Percentiles rank a stretch among this genome's conserved stretches.
Conservation (phyloP, 2,797 vertebrate species). For the Hoplostethus atlanticus region DNA sequence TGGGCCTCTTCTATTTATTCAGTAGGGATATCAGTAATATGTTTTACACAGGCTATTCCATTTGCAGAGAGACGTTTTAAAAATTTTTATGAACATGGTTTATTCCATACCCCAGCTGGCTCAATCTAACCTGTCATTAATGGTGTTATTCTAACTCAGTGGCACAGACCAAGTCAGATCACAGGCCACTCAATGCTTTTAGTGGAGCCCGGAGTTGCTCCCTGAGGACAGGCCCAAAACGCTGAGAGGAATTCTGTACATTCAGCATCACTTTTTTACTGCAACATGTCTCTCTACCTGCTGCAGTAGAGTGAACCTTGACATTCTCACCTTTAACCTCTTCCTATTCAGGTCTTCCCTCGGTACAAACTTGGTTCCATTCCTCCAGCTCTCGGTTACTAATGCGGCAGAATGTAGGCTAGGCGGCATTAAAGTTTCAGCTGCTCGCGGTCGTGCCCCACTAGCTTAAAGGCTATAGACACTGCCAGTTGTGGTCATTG, state of each 20-base stretch:
- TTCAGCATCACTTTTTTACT: background rate
- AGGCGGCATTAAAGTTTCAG: constrained; percentile 23
- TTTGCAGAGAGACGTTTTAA: constrained; percentile 22
- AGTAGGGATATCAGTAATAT: constrained; percentile 22
- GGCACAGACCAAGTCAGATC: constrained; percentile 4
- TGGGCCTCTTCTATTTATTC: background rate
- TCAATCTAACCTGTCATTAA: constrained; percentile 35
- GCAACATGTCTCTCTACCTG: background rate
- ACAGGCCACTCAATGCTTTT: background rate
- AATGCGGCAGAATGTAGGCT: constrained; percentile 11
- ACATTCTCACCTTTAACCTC: constrained; percentile 5
- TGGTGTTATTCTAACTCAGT: constrained; percentile 41
- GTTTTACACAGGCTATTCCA: constrained; percentile 25
- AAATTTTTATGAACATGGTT: constrained; percentile 34
- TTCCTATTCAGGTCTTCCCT: background rate
- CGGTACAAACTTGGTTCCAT: background rate
- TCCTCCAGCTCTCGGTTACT: background rate
- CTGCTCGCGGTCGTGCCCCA: background rate
- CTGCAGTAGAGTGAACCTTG: background rate
- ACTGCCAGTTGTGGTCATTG: constrained; percentile 9
- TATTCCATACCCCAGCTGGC: constrained; percentile 18
- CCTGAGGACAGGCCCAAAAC: background rate
- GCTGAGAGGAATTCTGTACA: background rate
- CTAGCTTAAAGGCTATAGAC: constrained; percentile 13
- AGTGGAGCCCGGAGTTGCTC: background rate